Percentiles rank a stretch among this genome's conserved stretches.
These are phyloP conservation scores for Babyrousa celebensis DNA, from an alignment of 2,797 vertebrate species.

Conservation along the genomic window DNA sequence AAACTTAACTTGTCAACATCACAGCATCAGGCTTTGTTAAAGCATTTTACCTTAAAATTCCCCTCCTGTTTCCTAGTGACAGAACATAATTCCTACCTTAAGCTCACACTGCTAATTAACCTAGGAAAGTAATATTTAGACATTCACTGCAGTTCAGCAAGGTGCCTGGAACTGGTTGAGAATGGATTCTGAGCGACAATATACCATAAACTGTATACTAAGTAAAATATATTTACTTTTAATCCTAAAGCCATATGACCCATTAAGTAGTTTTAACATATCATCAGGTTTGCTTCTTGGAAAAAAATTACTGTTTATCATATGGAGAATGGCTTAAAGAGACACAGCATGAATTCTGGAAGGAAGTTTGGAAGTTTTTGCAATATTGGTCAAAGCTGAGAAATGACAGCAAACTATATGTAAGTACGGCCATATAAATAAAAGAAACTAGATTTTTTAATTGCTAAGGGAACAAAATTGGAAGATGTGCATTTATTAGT, in stretches of 20 bases:
- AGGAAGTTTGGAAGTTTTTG: neutral
- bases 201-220: neutral
- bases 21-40: neutral
- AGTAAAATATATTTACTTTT: neutral
- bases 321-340: constrained; percentile 7
- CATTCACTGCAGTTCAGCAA: neutral
- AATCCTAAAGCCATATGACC: neutral
- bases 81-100: neutral
- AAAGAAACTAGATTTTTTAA: neutral
- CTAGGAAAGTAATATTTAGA: neutral
- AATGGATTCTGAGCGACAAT: neutral
- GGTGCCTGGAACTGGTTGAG: neutral
- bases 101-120: neutral
- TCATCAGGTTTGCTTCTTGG: neutral
- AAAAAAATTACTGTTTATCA: neutral
- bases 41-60: neutral
- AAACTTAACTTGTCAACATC: neutral
- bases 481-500: neutral
- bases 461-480: neutral
- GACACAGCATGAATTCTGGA: neutral
- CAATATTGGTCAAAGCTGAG: neutral
- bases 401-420: neutral
- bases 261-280: neutral
- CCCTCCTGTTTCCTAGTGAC: neutral
- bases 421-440: neutral